Conservation (phyloP, 35 echinoderm and acorn worm species). For the Ophioderma brevispina region DNA sequence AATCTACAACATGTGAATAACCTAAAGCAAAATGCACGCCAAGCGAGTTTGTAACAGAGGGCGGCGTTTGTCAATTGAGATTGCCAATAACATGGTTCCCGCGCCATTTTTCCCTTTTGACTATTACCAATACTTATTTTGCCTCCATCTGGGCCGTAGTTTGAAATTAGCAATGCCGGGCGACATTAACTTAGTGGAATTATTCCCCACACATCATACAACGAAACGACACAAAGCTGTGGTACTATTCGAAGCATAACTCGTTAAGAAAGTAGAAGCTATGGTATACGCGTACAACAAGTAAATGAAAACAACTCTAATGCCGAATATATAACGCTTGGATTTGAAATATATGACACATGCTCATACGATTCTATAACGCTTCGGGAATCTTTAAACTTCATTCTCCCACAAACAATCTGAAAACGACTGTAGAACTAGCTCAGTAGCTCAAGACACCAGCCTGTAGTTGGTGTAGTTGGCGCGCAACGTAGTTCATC, state of each 20-base stretch:
- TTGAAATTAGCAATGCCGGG: too few species aligned
- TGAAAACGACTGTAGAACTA: constrained; percentile 18
- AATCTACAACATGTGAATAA: too few species aligned
- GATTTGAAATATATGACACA: constrained; percentile 95
- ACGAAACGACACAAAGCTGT: constrained; percentile 63
- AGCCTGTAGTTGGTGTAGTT: constrained; percentile 71
- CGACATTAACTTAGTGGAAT: constrained; percentile 81
- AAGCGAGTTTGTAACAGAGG: too few species aligned
- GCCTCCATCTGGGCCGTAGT: too few species aligned
- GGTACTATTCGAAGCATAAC: constrained; percentile 44
- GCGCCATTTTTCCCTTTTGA: too few species aligned
- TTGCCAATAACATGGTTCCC: too few species aligned
- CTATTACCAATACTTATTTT: too few species aligned
- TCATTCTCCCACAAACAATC: too few species aligned
- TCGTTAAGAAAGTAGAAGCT: constrained; percentile 80
- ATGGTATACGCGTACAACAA: constrained; percentile 90
- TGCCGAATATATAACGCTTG: constrained; percentile 67
- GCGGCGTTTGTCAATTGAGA: too few species aligned
- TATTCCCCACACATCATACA: constrained; percentile 75
- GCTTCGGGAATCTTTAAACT: constrained; percentile 74
- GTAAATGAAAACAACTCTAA: constrained; percentile 79
- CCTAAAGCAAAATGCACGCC: too few species aligned
- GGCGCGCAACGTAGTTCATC: constrained; percentile 87
- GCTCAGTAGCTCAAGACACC: not conserved
- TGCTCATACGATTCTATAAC: constrained; percentile 77